A percentile compares a stretch with the other conserved stretches of the same genome.
phyloP scores from a whole-genome alignment of 2,888 invertebrate genomes.

The Ennomos erosarius region DNA sequence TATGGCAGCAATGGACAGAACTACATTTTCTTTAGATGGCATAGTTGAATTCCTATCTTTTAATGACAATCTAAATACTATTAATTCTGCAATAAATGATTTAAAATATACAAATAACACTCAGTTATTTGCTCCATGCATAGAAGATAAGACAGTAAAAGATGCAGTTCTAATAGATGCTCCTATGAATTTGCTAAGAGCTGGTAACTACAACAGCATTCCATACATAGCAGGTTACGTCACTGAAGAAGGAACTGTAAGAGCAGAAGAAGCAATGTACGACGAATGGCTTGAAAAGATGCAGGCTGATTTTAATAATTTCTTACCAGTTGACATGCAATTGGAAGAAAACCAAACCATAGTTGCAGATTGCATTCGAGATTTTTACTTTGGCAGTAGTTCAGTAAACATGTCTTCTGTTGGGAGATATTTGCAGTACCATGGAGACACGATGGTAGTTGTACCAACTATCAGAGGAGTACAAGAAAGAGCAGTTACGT shows the following conservation, averaged over 20 bases:
- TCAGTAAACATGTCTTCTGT: slow-evolving; percentile 59
- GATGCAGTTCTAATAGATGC: slow-evolving; percentile 61
- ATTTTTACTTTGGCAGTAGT: slow-evolving; percentile 62
- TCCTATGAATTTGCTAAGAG: slow-evolving; percentile 62
- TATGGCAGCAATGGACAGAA: slow-evolving; percentile 60
- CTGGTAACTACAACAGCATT: slow-evolving; percentile 64
- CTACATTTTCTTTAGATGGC: slow-evolving; percentile 48
- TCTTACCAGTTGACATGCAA: slow-evolving; percentile 66
- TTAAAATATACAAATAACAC: slow-evolving; percentile 67
- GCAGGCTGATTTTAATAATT: slow-evolving; percentile 67
- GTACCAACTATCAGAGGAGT: slow-evolving; percentile 64
- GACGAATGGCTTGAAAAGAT: slow-evolving; percentile 62
- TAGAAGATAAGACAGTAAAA: slow-evolving; percentile 60
- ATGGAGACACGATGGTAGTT: slow-evolving; percentile 68
- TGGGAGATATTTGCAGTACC: slow-evolving; percentile 68
- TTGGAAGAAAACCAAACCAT: slow-evolving; percentile 50
- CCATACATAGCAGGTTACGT: slow-evolving; percentile 70
- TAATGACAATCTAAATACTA: slow-evolving; percentile 50
- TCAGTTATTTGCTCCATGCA: slow-evolving; percentile 72
- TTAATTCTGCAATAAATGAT: slow-evolving; percentile 52
- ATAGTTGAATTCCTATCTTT: slow-evolving; percentile 56
- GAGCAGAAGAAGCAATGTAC: slow-evolving; percentile 59
- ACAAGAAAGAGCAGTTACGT: slow-evolving; percentile 61
- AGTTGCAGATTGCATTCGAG: slow-evolving; percentile 52
- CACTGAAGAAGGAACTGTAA: slow-evolving; percentile 69